phyloP scores from a whole-genome alignment of 2,888 invertebrate species.

The Adelphocoris suturalis region DNA sequence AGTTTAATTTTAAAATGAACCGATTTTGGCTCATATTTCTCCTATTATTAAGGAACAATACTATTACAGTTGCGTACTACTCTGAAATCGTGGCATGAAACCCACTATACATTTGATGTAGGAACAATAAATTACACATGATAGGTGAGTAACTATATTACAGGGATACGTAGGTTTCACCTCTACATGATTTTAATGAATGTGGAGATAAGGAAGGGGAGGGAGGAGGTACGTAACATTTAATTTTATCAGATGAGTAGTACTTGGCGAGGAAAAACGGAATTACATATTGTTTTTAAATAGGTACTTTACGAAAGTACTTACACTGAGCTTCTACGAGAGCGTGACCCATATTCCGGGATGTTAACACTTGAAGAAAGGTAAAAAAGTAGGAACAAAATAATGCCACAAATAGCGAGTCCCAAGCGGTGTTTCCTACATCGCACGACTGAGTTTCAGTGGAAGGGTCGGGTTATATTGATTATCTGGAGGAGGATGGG shows the following conservation, averaged over 20 bases:
- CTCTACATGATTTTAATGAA: no score
- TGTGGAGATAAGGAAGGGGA: not conserved
- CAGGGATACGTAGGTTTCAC: no score
- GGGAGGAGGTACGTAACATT: not conserved
- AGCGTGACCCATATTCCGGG: not conserved
- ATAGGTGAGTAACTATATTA: no score
- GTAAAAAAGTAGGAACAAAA: not conserved
- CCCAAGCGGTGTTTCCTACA: conserved; percentile 20
- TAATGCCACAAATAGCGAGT: not conserved
- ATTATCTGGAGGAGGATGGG: conserved; percentile 39
- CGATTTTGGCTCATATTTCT: no score
- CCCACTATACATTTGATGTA: no score
- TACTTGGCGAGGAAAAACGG: not conserved
- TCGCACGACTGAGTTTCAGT: conserved; percentile 38
- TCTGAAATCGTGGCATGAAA: no score
- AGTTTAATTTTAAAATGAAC: no score
- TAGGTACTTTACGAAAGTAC: not conserved
- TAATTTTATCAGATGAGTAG: not conserved
- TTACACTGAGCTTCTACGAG: not conserved
- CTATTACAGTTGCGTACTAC: no score
- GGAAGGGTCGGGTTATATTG: conserved; percentile 54
- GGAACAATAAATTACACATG: no score
- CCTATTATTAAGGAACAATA: no score
- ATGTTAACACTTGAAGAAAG: not conserved
- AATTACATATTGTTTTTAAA: not conserved